Conservation (phyloP, 2,797 vertebrate species). For the Alosa sapidissima region DNA sequence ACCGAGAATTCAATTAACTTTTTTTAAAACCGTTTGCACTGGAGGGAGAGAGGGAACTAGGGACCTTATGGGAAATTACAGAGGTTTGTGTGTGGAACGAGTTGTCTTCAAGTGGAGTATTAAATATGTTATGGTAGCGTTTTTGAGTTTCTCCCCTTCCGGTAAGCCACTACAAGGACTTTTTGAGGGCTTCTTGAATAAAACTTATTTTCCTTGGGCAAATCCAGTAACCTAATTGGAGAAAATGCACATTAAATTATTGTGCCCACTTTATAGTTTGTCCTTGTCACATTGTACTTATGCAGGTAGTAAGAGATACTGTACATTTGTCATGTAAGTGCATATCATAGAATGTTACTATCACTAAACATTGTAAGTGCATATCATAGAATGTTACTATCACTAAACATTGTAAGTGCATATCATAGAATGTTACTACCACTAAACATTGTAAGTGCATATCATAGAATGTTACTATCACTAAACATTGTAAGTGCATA, state of each 20-base stretch:
- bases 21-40: slow-evolving; percentile 57
- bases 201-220: slow-evolving; percentile 11
- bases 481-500: background rate
- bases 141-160: slow-evolving; percentile 61
- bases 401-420: too few relatives aligned
- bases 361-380: background rate
- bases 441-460: too few relatives aligned
- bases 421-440: too few relatives aligned
- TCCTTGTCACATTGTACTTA: background rate
- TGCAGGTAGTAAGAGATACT: background rate
- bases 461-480: background rate
- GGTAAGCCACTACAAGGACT: slow-evolving; percentile 52
- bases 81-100: slow-evolving; percentile 48
- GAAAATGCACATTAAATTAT: slow-evolving; percentile 23
- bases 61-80: slow-evolving; percentile 61
- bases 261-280: background rate
- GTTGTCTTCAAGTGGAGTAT: slow-evolving; percentile 59
- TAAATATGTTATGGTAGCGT: slow-evolving; percentile 59
- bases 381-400: too few relatives aligned
- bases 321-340: background rate
- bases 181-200: slow-evolving; percentile 55
- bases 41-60: slow-evolving; percentile 55
- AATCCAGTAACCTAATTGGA: slow-evolving; percentile 44
- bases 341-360: background rate
- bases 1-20: slow-evolving; percentile 72